Base-by-base conservation (phyloP, 2,113 vertebrate species). In the Uria aalge region DNA sequence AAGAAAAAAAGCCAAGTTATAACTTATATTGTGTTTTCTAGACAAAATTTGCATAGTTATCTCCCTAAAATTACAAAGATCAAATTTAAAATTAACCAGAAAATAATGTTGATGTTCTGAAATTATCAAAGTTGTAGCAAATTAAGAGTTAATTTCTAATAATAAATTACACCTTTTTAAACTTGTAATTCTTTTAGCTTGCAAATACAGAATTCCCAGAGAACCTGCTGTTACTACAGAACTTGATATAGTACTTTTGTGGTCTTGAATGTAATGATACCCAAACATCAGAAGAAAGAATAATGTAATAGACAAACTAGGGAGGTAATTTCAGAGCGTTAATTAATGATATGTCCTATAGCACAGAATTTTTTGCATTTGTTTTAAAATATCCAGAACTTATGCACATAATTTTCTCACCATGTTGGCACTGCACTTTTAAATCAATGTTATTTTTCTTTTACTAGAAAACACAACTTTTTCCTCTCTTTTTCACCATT, bases 301-400 rank as follows among this genome's bases (percentile, higher is more conserved):
- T 88, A 92, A 95, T 74, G 79, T 68, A 93, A 95, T 91, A 94
- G 79, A 96, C 87, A 93, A 97, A 92, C 50, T 53, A 34, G 56
- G 66, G 87, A 87, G 32, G 41, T 85, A 96, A 97, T 96, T 97
- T 97, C 90, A 96, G 92, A 95, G 68, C 85, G 16, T 96, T 95
- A 97, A 96, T 97, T 95, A 97, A 85, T 79, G 47, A 90, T 80
- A 83, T 7, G 7, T 59, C 83, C 87, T 77, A 85, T 66, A 96
- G 18, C 36, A 90, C 47, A 95, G 84, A 92, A 92, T 78, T 93
- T 73, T 57, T 10, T 80, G 40, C 47, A 80, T 80, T 92, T 88
- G 15, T 57, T 96, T 74, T 89, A 75, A 96, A 92, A 85, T 71
- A 85, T 94, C 52, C 80, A 85, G 68, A 55, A 93, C 26, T 36